Conservation (phyloP, 1,140 invertebrate genomes). For the Ladona fulva region DNA sequence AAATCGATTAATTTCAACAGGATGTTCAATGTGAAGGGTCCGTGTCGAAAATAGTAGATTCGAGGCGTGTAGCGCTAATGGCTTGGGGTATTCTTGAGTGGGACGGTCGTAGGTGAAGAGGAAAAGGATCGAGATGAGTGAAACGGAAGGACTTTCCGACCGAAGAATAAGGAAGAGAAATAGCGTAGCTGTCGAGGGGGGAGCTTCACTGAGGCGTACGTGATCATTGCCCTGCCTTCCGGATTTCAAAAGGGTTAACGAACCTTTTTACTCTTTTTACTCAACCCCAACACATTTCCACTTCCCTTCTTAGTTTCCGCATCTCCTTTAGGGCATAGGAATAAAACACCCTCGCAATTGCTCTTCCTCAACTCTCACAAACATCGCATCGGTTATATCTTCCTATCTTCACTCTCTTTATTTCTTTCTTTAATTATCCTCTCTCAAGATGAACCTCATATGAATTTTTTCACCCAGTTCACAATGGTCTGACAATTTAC, state of each 20-base stretch:
- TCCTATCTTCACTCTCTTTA: background rate
- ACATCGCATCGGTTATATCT: background rate
- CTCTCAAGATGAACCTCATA: background rate
- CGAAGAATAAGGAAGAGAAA: background rate
- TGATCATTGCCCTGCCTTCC: constrained; percentile 7
- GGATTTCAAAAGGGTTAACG: constrained; percentile 5
- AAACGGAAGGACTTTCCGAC: background rate
- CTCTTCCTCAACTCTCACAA: too few species aligned
- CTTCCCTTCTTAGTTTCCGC: background rate
- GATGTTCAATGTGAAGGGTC: too few species aligned
- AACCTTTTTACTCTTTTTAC: background rate
- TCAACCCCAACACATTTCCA: background rate
- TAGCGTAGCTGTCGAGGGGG: background rate
- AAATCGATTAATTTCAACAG: too few species aligned
- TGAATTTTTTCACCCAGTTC: too few species aligned
- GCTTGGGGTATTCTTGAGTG: too few species aligned
- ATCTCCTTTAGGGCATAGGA: background rate
- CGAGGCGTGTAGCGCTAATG: too few species aligned
- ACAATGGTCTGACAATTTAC: too few species aligned
- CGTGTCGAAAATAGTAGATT: too few species aligned
- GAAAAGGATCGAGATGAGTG: too few species aligned
- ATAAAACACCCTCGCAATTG: too few species aligned
- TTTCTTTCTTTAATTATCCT: background rate
- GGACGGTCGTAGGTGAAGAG: too few species aligned
- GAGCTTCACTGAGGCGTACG: background rate